A percentile compares a stretch with the other conserved stretches of the same genome.
These are phyloP conservation scores for Oryzias melastigma DNA, from an alignment of 2,113 vertebrate species.

Conservation along the genomic window DNA sequence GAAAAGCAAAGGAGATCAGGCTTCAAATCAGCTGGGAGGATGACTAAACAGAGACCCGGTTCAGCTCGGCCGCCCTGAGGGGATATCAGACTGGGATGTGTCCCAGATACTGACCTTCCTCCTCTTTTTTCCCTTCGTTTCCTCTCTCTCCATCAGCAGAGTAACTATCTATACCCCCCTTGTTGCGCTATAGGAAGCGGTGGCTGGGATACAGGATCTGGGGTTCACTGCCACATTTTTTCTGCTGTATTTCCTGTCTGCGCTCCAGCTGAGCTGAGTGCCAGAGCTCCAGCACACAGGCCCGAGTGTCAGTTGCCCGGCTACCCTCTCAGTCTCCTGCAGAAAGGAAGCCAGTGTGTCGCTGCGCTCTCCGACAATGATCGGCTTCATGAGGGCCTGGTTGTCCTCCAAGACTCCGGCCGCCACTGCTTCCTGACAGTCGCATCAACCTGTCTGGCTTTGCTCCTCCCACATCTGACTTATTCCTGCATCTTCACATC, in stretches of 20 bases:
- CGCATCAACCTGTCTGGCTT: slow-evolving; percentile 25
- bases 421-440: slow-evolving; percentile 1
- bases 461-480: slow-evolving; percentile 1
- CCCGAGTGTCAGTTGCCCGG: slow-evolving; percentile 41
- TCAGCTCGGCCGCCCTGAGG: slow-evolving; percentile 42
- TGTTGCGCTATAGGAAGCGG: slow-evolving; percentile 28
- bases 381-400: slow-evolving; percentile 57
- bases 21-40: slow-evolving; percentile 33
- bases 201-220: slow-evolving; percentile 42
- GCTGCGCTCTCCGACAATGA: slow-evolving; percentile 48
- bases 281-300: slow-evolving; percentile 36
- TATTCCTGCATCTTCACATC: no score
- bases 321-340: slow-evolving; percentile 6
- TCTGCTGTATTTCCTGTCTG: slow-evolving; percentile 37
- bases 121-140: slow-evolving; percentile 23
- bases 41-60: slow-evolving; percentile 43
- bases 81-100: slow-evolving; percentile 40
- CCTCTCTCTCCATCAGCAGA: slow-evolving; percentile 26
- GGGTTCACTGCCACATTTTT: slow-evolving; percentile 11
- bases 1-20: slow-evolving; percentile 6
- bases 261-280: slow-evolving; percentile 10
- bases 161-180: slow-evolving; percentile 29
- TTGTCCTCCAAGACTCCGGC: slow-evolving; percentile 12
- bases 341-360: slow-evolving; percentile 48
- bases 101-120: slow-evolving; percentile 37